Evolutionary conservation across 2,113 vertebrate genomes (phyloP), one percentile per base, ranked within the genome.

Genomic region (Oenanthe melanoleuca): DNA sequence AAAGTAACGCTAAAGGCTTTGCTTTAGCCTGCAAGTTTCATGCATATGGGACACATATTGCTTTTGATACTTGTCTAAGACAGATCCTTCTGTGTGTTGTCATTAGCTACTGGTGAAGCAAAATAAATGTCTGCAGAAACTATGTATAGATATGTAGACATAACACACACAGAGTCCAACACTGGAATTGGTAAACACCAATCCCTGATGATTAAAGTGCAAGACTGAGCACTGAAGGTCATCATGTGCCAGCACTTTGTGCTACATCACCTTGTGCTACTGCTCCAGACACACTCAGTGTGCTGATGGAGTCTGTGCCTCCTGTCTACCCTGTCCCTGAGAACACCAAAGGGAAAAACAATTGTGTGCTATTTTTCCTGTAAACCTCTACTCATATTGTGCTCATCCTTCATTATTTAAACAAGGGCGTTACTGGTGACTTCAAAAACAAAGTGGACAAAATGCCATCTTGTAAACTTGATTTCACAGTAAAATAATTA

Each of bases 81-180:
- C 67, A 73, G 71, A 93, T 87, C 89, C 85, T 93, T 95, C 92
- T 89, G 73, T 82, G 63, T 85, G 93, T 87, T 97, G 78, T 95
- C 87, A 95, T 93, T 94, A 95, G 81, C 66, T 75, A 88, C 66
- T 47, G 71, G 74, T 33, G 61, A 82, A 86, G 87, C 42, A 94
- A 94, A 95, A 94, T 69, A 95, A 87, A 63, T 26, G 82, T 47
- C 81, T 95, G 73, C 77, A 84, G 70, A 86, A 88, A 37, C 61
- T 83, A 65, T 55, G n/a, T 74, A 80, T 65, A 90, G 63, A 65
- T 42, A 57, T 10, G 38, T 7, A 89, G 38, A 42, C 40, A 53
- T 20, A 86, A 74, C 31, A 29, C 28, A 81, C 66, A 56, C 1
- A 24, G 52, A 80, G 49, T 26, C 45, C 9, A 1, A 37, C 34